These are phyloP conservation scores for Epicauta chinensis DNA, from an alignment of 1,140 invertebrate species.

Conservation along the genomic window DNA sequence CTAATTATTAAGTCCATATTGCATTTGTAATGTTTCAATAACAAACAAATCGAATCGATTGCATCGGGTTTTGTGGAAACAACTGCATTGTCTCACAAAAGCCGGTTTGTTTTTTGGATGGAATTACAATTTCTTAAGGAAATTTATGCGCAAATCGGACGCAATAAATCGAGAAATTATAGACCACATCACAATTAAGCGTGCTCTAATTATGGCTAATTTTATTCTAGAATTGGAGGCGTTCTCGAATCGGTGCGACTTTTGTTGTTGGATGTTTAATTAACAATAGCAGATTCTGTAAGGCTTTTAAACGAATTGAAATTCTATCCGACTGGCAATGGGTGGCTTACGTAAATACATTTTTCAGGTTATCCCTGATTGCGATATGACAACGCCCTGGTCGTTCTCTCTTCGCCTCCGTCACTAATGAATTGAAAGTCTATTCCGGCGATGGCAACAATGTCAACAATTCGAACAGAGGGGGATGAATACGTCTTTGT, in stretches of 20 bases:
- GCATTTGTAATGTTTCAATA: constrained; percentile 29
- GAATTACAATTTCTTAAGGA: neutral
- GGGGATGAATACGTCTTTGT: constrained; percentile 3
- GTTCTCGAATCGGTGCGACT: too few relatives aligned
- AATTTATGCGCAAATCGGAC: too few relatives aligned
- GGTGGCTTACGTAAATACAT: constrained; percentile 31
- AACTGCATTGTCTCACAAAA: neutral
- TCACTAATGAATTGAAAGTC: constrained; percentile 42
- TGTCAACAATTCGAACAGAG: constrained; percentile 34
- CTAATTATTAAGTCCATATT: constrained; percentile 31
- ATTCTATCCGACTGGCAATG: constrained; percentile 21
- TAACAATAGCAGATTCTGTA: too few relatives aligned
- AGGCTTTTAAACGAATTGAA: constrained; percentile 31
- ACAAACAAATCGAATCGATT: constrained; percentile 28
- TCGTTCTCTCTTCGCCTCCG: too few relatives aligned
- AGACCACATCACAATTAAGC: too few relatives aligned
- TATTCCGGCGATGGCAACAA: constrained; percentile 37
- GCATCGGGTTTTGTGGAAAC: constrained; percentile 18
- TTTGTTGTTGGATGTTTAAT: too few relatives aligned
- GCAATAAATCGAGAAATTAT: too few relatives aligned
- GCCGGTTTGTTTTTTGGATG: neutral
- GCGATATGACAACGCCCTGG: constrained; percentile 22
- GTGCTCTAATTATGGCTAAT: too few relatives aligned
- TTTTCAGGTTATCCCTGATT: constrained; percentile 33
- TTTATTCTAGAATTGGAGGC: too few relatives aligned